Evolutionary conservation across 1,140 invertebrate species (phyloP), one percentile per base, ranked within the genome.

Genomic region (Tetraneura akinire): DNA sequence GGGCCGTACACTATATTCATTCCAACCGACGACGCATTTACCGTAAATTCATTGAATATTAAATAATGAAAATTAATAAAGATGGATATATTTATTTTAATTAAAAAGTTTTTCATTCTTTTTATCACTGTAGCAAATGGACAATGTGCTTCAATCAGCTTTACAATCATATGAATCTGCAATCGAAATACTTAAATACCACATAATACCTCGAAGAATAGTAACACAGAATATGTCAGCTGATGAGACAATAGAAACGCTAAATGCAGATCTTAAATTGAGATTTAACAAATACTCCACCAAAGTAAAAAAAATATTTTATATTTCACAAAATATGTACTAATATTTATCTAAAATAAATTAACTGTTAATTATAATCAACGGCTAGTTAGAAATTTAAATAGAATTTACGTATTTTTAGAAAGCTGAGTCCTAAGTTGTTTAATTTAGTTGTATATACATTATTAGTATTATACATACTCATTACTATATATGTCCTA

Each of bases 1-100:
- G 87, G 87, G 1, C 85, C 87, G 3, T 88, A 86, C 82, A 90
- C 89, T 0, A 81, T 89, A 3, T 89, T 90, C 80, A 88, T 86
- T 0, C 89, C 89, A 5, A 85, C 85, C 13, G 87, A 90, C 81
- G 83, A 85, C 23, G 88, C 88, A 10, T 89, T 90, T 82, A 85
- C 87, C n/a, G 86, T 87, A 83, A 82, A 74, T 26, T 21, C n/a
- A n/a, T 51, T 11, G 13, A 60, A 9, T 13, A 23, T 1, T 29
- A 37, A 37, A 37, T 8, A 37, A 37, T 8, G 32, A 37, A 37
- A 37, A 3, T 4, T 37, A 37, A 37, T 37, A 37, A 37, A 37
- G 3, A 37, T 37, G 3, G 8, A 37, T 29, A 2, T 29, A 60
- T 55, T 26, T 23, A 26, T 57, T 57, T 57, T 1, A 10, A 29